These are phyloP conservation scores for Ptychoptera contaminata DNA, from an alignment of 2,888 invertebrate genomes.

Conservation along the genomic window DNA sequence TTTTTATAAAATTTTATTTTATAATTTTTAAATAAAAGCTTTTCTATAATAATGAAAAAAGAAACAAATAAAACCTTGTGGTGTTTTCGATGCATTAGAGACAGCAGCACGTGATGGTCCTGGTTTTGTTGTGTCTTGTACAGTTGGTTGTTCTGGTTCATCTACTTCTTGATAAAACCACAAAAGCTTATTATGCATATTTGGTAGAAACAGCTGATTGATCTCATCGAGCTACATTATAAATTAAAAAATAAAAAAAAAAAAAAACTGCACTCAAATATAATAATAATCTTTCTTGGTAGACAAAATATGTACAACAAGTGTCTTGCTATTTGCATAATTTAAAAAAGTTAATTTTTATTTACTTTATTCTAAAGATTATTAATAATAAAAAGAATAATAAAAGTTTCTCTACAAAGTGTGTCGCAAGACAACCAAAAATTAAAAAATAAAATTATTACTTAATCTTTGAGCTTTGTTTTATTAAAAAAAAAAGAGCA, in stretches of 20 bases:
- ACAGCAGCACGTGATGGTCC: slow-evolving; percentile 36
- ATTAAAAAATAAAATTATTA: too few relatives aligned
- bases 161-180: slow-evolving; percentile 84
- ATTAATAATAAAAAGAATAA: too few relatives aligned
- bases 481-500: too few relatives aligned
- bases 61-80: slow-evolving; percentile 21
- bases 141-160: slow-evolving; percentile 38
- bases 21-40: not conserved
- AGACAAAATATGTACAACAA: not conserved
- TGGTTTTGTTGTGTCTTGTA: slow-evolving; percentile 29
- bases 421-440: too few relatives aligned
- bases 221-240: slow-evolving; percentile 61
- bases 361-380: too few relatives aligned
- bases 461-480: too few relatives aligned
- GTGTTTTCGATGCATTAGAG: slow-evolving; percentile 29
- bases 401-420: too few relatives aligned
- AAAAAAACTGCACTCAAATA: not conserved
- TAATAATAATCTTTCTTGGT: not conserved
- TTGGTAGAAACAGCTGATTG: slow-evolving; percentile 70
- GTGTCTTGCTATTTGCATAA: not conserved
- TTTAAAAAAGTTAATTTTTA: too few relatives aligned
- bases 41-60: not conserved
- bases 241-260: slow-evolving; percentile 9
- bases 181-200: slow-evolving; percentile 68
- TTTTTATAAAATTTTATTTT: slow-evolving; percentile 1